Percentiles rank a stretch among this genome's conserved stretches.
phyloP scores from a whole-genome alignment of 2,797 vertebrate genomes.

The Buceros bicornis region DNA sequence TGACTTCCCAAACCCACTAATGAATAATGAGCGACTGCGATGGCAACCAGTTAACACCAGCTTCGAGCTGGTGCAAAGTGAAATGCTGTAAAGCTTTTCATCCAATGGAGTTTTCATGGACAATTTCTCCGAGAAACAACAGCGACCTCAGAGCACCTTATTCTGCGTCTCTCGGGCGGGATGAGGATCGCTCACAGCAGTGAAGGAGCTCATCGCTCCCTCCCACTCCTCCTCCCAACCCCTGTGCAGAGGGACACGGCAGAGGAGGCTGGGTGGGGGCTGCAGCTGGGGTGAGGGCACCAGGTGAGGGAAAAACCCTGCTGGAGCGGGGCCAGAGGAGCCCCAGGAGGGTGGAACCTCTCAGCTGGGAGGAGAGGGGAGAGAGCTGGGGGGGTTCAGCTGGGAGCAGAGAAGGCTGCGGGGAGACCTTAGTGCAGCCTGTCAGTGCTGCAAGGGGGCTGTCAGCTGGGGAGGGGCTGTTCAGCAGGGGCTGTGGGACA shows the following conservation, averaged over 20 bases:
- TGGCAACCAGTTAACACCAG: neutral
- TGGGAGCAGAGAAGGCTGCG: no score
- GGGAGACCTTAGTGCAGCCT: no score
- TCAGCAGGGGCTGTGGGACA: no score
- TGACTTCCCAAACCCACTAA: neutral
- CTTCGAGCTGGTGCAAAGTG: accelerated
- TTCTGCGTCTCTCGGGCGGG: neutral
- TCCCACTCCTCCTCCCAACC: neutral
- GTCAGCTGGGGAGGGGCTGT: no score
- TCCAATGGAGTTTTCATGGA: neutral
- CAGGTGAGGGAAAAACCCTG: neutral
- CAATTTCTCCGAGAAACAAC: no score
- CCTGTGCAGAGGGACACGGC: accelerated
- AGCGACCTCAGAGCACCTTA: accelerated
- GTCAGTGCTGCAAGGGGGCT: no score
- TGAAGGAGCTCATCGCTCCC: neutral
- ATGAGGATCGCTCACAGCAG: accelerated
- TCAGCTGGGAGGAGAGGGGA: no score
- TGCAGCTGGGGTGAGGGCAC: no score
- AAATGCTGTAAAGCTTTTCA: neutral
- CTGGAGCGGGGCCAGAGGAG: no score
- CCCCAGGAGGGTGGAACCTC: no score
- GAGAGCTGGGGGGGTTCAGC: no score
- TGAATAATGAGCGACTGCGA: neutral
- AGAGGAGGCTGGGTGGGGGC: neutral